Conservation (phyloP, 2,888 invertebrate genomes). For the Luperina testacea region DNA sequence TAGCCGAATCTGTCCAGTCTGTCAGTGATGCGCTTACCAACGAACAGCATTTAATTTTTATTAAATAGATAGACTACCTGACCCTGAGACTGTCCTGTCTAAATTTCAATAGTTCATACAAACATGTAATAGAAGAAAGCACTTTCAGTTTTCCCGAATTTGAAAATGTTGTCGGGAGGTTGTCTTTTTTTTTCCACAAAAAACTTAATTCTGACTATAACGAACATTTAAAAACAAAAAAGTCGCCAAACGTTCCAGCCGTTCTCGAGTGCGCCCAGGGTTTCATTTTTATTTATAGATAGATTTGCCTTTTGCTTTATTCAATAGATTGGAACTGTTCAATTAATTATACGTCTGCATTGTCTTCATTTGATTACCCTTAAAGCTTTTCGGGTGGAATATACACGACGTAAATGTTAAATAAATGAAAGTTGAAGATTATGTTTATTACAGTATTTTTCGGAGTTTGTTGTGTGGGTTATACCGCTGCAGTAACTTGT, state of each 20-base stretch:
- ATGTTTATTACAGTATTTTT: conserved; percentile 23
- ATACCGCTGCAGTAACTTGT: not conserved
- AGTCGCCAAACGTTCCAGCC: not conserved
- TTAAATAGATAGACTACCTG: not conserved
- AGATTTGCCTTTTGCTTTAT: conserved; percentile 7
- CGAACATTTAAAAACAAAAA: not conserved
- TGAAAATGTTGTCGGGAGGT: too few species aligned
- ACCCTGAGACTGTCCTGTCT: not conserved
- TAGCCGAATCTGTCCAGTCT: not conserved
- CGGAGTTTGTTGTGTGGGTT: not conserved
- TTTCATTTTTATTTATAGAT: not conserved
- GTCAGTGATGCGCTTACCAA: not conserved
- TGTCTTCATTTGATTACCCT: conserved; percentile 46
- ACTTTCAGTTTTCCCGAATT: not conserved
- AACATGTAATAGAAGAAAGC: too few species aligned
- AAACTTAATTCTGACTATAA: not conserved
- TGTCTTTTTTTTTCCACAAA: not conserved
- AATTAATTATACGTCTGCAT: conserved; percentile 40
- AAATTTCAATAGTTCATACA: not conserved
- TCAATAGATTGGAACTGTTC: conserved; percentile 29
- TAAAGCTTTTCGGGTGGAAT: conserved; percentile 41
- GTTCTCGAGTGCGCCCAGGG: not conserved
- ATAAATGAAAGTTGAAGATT: conserved; percentile 28
- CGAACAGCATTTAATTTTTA: not conserved
- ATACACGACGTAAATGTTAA: conserved; percentile 20